Evolutionary conservation across 2,113 vertebrate genomes (phyloP).

Genomic region (Thunnus maccoyii): DNA sequence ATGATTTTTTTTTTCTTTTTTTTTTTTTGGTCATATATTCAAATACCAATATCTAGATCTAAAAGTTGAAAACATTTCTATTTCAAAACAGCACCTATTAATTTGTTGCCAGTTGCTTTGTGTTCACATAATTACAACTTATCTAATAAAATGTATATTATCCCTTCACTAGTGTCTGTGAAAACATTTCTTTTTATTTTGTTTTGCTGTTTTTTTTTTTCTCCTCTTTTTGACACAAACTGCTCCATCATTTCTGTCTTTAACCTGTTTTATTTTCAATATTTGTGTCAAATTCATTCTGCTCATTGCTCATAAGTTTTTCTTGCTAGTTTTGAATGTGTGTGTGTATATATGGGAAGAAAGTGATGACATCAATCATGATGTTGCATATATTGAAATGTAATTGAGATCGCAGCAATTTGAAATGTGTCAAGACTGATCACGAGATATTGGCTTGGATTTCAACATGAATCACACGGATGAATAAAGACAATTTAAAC

Average conservation of each 20-base stretch:
- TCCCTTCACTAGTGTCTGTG: conserved; percentile 10
- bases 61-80: conserved; percentile 19
- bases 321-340: conserved; percentile 17
- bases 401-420: not conserved
- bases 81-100: not conserved
- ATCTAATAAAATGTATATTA: not conserved
- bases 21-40: not conserved
- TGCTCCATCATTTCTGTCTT: not conserved
- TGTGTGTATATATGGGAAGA: not conserved
- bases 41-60: not conserved
- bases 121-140: not conserved
- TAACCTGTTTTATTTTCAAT: conserved; percentile 12
- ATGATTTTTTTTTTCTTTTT: not conserved
- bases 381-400: conserved; percentile 4
- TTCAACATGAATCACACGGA: not conserved
- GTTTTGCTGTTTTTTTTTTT: not conserved
- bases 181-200: not conserved
- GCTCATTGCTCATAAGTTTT: conserved; percentile 2
- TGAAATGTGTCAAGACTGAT: not conserved
- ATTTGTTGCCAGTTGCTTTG: not conserved
- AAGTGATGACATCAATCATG: not conserved
- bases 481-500: not conserved
- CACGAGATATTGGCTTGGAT: not conserved
- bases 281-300: not conserved
- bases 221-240: not conserved